Base-by-base conservation (phyloP, 2,888 invertebrate species). In the Lepidocyrtoides sp. region DNA sequence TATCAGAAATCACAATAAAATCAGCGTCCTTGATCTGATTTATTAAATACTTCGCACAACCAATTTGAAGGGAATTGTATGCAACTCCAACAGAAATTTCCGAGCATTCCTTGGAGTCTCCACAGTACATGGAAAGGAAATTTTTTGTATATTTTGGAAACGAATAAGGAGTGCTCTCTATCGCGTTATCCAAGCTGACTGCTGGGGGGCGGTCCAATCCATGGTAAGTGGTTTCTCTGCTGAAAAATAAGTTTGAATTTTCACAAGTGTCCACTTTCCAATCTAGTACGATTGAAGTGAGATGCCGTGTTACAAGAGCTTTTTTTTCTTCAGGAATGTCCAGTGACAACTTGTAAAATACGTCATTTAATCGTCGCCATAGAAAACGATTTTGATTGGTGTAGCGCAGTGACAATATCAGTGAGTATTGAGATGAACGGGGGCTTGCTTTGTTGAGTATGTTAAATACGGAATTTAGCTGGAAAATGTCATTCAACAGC, bases 261-360 rank as follows among this genome's bases (percentile, higher is more conserved):
- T 41, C 23, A 23, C 72, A 72, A 12, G 10, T 17, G 7, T 44
- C 23, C 2, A 17, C n/a, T 20, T 5, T 2, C 72, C 72, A 72
- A 20, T 72, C 44, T 2, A 72, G 72, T 1, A 72, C 72, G 0
- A 72, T 23, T 8, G 72, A n/a, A 1, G 63, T 32, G 17, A 44
- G 41, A 23, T 44, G 72, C n/a, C 4, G n/a, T 17, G 23, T 44
- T 12, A 41, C 8, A 17, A 72, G 17, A 4, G 10, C 3, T 10
- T 3, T 14, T 41, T 20, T 44, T 20, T 44, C 41, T 1, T 41
- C 8, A 2, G 17, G 4, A 14, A 72, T 44, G 41, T 72, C 41
- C 0, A 44, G n/a, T 1, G 72, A 72, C 44, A 72, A 44, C n/a
- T 44, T 23, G 23, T 72, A 72, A 72, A 41, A 72, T 26, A 72